Evolutionary conservation across 1,140 invertebrate species (phyloP), one percentile per base, ranked within the genome.

Genomic region (Delia radicum): DNA sequence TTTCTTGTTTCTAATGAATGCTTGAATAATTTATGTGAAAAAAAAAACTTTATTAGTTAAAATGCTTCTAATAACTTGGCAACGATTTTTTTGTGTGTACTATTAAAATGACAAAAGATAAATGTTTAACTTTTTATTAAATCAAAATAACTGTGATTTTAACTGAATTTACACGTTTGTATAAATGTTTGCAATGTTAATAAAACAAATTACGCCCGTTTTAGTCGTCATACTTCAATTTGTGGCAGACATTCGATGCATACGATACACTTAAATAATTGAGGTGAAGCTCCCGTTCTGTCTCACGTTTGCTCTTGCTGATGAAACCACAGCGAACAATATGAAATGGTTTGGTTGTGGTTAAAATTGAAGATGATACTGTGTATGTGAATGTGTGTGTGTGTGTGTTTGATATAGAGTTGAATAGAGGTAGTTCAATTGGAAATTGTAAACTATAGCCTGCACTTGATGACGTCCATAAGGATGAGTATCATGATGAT

Each of bases 161-260:
- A n/a, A n/a, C n/a, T n/a, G n/a, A n/a, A n/a, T n/a, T n/a, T n/a
- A n/a, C n/a, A n/a, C n/a, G n/a, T n/a, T n/a, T n/a, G 15, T 48
- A 48, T 55, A 21, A 55, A 55, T 55, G 48, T 55, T 55, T 24
- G 24, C 21, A 33, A 69, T 69, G 31, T 69, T 69, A 69, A 37
- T 69, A 69, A 37, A 69, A 69, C 3, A 21, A 69, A 69, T 69
- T 69, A 69, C 29, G 29, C 31, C 65, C 31, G 31, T 69, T 69
- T 69, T 69, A 69, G 37, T 69, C 65, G 24, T 69, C 29, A 69
- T 69, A 31, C 63, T 67, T 67, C 63, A 67, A 67, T 67, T 67
- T 67, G 63, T 31, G 65, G 65, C 65, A 69, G 65, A 3, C 62
- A 13, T 67, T 67, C 13, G 27, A 31, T n/a, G 29, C 27, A 29